These are phyloP conservation scores for Pandion haliaetus DNA, from an alignment of 2,113 vertebrate species.

Conservation along the genomic window DNA sequence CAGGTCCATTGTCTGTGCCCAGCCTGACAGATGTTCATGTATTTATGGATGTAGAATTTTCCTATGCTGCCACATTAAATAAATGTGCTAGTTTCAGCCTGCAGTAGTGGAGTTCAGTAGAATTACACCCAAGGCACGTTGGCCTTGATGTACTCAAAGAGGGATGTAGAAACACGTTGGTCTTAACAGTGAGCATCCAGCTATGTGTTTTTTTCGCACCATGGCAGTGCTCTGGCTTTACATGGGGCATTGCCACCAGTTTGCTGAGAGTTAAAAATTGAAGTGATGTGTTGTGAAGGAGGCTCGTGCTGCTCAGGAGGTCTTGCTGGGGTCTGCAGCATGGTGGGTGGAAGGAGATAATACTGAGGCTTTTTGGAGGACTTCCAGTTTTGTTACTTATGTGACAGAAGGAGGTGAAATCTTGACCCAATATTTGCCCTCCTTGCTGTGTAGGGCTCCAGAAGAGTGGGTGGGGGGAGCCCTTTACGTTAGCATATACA, in stretches of 20 bases:
- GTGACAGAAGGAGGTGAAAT: not conserved
- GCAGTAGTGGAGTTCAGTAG: not conserved
- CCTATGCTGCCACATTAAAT: not conserved
- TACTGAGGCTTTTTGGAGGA: not conserved
- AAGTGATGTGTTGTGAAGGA: not conserved
- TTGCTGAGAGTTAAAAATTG: not conserved
- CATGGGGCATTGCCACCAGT: fast-evolving
- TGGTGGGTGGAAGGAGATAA: not conserved
- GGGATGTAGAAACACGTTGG: not conserved
- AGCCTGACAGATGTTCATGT: not conserved
- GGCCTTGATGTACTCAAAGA: not conserved
- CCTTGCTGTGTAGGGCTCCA: not conserved
- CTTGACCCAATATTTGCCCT: not conserved
- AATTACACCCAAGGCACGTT: not conserved
- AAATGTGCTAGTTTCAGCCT: not conserved
- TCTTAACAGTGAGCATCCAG: not conserved
- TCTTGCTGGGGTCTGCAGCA: not conserved
- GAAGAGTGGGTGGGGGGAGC: too few relatives aligned
- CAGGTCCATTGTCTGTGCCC: not conserved
- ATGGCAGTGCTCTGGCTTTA: not conserved
- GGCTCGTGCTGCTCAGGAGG: not conserved
- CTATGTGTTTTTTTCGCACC: not conserved
- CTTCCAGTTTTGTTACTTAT: not conserved
- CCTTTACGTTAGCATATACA: not conserved
- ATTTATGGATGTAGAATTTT: conserved; percentile 22